These are phyloP conservation scores for Chitala chitala DNA, from an alignment of 2,113 vertebrate genomes.

Conservation along the genomic window DNA sequence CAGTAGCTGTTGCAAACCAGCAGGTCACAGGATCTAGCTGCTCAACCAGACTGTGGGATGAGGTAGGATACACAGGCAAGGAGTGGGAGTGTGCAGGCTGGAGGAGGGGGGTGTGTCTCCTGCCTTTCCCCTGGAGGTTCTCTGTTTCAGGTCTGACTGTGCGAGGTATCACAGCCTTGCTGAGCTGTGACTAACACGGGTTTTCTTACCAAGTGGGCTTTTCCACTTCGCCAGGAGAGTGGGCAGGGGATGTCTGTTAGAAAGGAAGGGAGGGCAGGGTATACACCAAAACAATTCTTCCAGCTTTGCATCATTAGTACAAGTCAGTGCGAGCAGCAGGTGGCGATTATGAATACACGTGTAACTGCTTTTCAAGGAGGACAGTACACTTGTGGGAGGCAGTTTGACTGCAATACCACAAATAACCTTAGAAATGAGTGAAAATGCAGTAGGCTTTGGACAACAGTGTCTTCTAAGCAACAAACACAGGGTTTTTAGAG, in stretches of 20 bases:
- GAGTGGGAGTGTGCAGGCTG: slow-evolving; percentile 32
- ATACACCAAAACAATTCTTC: neutral
- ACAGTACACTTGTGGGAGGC: too few species aligned
- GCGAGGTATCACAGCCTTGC: slow-evolving; percentile 31
- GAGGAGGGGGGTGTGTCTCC: slow-evolving; percentile 42
- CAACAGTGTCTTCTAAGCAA: too few species aligned
- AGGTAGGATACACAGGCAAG: slow-evolving; percentile 48
- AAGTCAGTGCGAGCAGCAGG: neutral
- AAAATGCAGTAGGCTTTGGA: too few species aligned
- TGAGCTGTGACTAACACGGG: slow-evolving; percentile 53
- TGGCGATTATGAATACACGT: too few species aligned
- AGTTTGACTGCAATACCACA: too few species aligned
- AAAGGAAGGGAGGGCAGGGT: neutral
- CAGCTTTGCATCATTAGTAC: slow-evolving; percentile 28
- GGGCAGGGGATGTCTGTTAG: slow-evolving; percentile 14
- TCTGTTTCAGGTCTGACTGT: slow-evolving; percentile 47
- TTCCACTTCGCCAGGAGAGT: slow-evolving; percentile 43
- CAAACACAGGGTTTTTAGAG: too few species aligned
- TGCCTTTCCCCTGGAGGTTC: slow-evolving; percentile 33
- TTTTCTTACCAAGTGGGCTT: slow-evolving; percentile 57
- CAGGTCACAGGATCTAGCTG: neutral
- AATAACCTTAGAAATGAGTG: too few species aligned
- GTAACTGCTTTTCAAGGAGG: slow-evolving; percentile 3
- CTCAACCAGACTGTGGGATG: neutral
- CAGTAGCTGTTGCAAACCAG: neutral